A percentile compares a stretch with the other conserved stretches of the same genome.
Conservation (phyloP, 1,140 invertebrate genomes). For the Macrobrachium rosenbergii region DNA sequence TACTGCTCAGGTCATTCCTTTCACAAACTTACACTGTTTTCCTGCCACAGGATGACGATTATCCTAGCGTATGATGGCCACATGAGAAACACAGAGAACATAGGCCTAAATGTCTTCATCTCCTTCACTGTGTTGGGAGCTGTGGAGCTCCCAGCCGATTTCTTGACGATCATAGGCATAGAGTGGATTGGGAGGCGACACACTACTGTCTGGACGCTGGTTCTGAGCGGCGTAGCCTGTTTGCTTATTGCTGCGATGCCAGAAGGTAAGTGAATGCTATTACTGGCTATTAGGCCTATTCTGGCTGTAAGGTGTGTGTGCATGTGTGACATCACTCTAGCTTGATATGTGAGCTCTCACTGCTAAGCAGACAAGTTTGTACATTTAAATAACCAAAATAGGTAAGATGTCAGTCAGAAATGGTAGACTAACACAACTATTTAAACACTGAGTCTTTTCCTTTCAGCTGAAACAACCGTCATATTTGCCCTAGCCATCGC, state of each 20-base stretch:
- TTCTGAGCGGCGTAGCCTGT: conserved; percentile 27
- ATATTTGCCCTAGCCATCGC: conserved; percentile 25
- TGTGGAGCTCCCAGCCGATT: conserved; percentile 86
- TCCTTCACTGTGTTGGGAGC: conserved; percentile 87
- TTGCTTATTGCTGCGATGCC: conserved; percentile 24
- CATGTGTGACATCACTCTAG: too few species aligned
- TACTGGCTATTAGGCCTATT: too few species aligned
- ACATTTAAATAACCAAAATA: not conserved
- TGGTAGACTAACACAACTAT: not conserved
- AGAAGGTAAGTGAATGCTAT: not conserved
- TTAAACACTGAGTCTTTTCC: not conserved
- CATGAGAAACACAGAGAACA: conserved; percentile 58
- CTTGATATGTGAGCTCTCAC: too few species aligned
- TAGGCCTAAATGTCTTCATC: conserved; percentile 78
- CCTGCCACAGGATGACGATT: conserved; percentile 44
- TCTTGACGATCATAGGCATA: conserved; percentile 82
- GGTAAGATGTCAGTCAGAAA: not conserved
- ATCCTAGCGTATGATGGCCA: conserved; percentile 52
- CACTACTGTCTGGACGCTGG: conserved; percentile 79
- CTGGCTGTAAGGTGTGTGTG: not conserved
- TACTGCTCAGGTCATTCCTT: not conserved
- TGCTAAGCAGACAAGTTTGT: too few species aligned
- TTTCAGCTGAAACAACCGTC: conserved; percentile 11
- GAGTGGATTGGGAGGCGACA: conserved; percentile 87
- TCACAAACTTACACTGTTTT: not conserved